phyloP scores from a whole-genome alignment of 2,113 vertebrate species.

The Paratilapia polleni region DNA sequence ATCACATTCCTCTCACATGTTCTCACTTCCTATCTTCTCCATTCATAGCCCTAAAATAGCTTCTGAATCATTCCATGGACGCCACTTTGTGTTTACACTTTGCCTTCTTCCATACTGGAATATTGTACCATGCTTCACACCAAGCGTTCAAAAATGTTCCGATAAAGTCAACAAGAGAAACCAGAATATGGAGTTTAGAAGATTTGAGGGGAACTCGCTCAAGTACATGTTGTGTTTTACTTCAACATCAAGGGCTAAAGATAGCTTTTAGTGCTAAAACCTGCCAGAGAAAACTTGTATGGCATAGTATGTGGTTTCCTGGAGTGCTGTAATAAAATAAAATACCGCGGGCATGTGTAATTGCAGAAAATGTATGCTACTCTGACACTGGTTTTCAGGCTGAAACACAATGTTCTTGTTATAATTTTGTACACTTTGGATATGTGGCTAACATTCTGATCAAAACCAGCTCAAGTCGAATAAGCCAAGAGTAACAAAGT shows the following conservation, averaged over 20 bases:
- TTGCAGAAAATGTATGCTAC: not conserved
- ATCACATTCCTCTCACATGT: slow-evolving; percentile 54
- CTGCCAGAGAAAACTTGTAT: slow-evolving; percentile 58
- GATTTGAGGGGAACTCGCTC: slow-evolving; percentile 41
- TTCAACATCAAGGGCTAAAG: slow-evolving; percentile 73
- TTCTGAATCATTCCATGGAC: slow-evolving; percentile 67
- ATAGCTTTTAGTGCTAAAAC: slow-evolving; percentile 64
- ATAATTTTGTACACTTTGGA: not conserved
- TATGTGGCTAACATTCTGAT: not conserved
- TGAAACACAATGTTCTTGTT: not conserved
- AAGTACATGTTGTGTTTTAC: slow-evolving; percentile 65
- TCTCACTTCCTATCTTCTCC: slow-evolving; percentile 64
- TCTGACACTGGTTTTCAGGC: not conserved
- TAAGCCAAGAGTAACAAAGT: not conserved
- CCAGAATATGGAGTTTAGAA: slow-evolving; percentile 30
- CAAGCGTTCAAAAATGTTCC: slow-evolving; percentile 73
- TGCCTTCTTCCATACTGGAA: slow-evolving; percentile 75
- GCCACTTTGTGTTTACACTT: slow-evolving; percentile 60
- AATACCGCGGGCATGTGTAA: slow-evolving; percentile 11
- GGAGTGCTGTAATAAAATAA: slow-evolving; percentile 51
- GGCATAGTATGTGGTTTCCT: slow-evolving; percentile 68
- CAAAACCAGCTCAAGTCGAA: not conserved
- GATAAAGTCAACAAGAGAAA: slow-evolving; percentile 72
- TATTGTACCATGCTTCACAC: slow-evolving; percentile 69
- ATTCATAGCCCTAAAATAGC: slow-evolving; percentile 72